A percentile compares a stretch with the other conserved stretches of the same genome.
Conservation (phyloP, 2,888 invertebrate genomes). For the Acanthosepion lycidas region DNA sequence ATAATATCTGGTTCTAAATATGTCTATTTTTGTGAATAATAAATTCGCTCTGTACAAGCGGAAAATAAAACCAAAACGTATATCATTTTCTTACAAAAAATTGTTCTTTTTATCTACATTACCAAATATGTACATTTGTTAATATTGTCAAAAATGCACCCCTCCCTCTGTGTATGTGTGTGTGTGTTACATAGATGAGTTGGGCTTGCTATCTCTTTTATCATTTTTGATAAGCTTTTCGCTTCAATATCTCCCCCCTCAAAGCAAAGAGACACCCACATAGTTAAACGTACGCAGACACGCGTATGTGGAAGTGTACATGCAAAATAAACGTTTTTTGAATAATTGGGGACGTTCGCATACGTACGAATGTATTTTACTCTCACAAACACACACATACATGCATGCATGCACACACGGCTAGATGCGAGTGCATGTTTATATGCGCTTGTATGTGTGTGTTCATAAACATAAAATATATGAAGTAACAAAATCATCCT, state of each 20-base stretch:
- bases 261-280: too few species aligned
- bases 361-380: background rate
- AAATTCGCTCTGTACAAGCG: background rate
- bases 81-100: background rate
- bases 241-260: too few species aligned
- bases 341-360: background rate
- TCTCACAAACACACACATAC: background rate
- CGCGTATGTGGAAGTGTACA: background rate
- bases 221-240: too few species aligned
- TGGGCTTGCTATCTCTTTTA: too few species aligned
- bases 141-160: background rate
- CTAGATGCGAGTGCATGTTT: too few species aligned
- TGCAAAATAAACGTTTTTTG: background rate
- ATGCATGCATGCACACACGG: background rate
- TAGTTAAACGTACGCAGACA: too few species aligned
- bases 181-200: background rate
- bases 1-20: too few species aligned
- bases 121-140: constrained; percentile 15
- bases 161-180: background rate
- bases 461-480: background rate
- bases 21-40: background rate
- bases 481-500: background rate
- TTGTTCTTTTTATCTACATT: background rate
- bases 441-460: background rate
- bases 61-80: background rate